Evolutionary conservation across 2,797 vertebrate genomes (phyloP).

Genomic region (Scarus forsteni): DNA sequence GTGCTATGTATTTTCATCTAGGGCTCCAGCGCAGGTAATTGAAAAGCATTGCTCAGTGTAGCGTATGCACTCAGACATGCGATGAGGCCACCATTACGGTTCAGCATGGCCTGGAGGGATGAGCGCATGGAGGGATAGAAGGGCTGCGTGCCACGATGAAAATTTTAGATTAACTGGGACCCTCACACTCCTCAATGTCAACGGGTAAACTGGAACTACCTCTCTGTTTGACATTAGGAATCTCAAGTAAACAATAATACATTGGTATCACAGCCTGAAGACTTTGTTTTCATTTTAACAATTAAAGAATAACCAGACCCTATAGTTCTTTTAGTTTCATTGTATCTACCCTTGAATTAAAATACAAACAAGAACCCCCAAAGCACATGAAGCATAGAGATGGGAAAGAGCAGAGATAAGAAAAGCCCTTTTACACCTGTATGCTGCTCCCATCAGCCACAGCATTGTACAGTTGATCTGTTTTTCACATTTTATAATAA

Average conservation of each 20-base stretch:
- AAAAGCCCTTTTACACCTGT: too few species aligned
- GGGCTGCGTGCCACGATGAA: constrained; percentile 69
- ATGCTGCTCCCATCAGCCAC: too few species aligned
- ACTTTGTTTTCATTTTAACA: neutral
- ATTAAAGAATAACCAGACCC: too few species aligned
- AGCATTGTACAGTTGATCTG: too few species aligned
- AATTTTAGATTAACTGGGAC: constrained; percentile 78
- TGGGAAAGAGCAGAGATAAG: too few species aligned
- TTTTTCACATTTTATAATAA: too few species aligned
- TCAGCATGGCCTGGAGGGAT: constrained; percentile 78
- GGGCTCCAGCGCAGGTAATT: constrained; percentile 79
- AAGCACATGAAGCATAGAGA: too few species aligned
- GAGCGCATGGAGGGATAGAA: constrained; percentile 58
- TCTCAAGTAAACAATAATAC: constrained; percentile 20
- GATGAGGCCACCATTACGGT: constrained; percentile 81
- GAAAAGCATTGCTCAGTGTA: constrained; percentile 87
- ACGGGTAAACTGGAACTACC: constrained; percentile 55
- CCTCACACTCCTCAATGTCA: constrained; percentile 74
- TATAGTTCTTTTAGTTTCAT: too few species aligned
- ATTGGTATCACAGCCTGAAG: neutral
- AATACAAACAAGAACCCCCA: too few species aligned
- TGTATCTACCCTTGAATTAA: too few species aligned
- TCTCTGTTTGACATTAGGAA: constrained; percentile 21
- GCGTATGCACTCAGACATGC: constrained; percentile 83
- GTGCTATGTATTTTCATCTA: constrained; percentile 72